phyloP scores from a whole-genome alignment of 2,113 vertebrate species.

The Eptatretus burgeri region DNA sequence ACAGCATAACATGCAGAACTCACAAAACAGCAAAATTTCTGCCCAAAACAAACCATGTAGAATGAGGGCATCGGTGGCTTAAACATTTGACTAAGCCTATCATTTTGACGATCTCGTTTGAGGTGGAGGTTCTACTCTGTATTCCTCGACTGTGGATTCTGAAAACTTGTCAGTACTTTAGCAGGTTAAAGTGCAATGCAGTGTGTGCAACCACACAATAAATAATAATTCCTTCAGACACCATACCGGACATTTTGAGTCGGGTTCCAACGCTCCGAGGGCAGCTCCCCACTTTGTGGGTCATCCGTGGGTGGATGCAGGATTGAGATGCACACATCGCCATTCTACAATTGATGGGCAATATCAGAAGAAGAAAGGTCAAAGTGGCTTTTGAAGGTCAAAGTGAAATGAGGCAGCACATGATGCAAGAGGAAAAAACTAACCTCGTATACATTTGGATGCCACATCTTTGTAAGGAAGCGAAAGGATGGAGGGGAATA shows the following conservation, averaged over 20 bases:
- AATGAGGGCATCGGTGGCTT: too few species aligned
- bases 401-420: too few species aligned
- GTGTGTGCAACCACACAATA: too few species aligned
- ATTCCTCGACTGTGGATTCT: too few species aligned
- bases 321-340: conserved; percentile 93
- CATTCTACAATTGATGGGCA: conserved; percentile 31
- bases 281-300: conserved; percentile 84
- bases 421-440: conserved; percentile 10
- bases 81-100: too few species aligned
- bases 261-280: conserved; percentile 95
- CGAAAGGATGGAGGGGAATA: conserved; percentile 94
- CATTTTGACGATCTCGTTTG: too few species aligned
- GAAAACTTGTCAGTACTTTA: too few species aligned
- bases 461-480: conserved; percentile 99
- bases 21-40: too few species aligned
- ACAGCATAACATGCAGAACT: too few species aligned
- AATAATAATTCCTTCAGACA: neutral
- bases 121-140: too few species aligned
- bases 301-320: conserved; percentile 91
- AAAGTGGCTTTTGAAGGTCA: neutral
- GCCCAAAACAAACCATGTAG: too few species aligned
- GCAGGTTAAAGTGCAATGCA: too few species aligned
- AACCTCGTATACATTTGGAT: conserved; percentile 98
- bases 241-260: conserved; percentile 87
- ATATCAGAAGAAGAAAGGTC: neutral